A percentile compares a stretch with the other conserved stretches of the same genome.
phyloP scores from a whole-genome alignment of 2,797 vertebrate species.

The Falco naumanni region DNA sequence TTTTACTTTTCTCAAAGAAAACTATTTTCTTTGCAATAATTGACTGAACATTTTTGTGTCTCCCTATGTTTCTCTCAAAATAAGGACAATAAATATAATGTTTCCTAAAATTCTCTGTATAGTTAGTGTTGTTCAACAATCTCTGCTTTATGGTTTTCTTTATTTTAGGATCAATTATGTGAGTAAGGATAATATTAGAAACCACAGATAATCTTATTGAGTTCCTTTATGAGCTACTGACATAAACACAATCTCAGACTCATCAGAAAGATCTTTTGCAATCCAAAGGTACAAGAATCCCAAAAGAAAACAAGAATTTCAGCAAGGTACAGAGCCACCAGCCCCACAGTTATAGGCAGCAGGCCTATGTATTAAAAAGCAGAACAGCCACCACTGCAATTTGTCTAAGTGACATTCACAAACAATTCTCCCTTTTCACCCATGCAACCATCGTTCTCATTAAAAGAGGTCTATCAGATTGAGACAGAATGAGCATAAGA shows the following conservation, averaged over 20 bases:
- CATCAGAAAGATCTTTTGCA: not conserved
- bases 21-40: not conserved
- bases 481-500: not conserved
- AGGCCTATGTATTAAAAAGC: not conserved
- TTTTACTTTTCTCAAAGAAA: not conserved
- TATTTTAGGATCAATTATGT: conserved; percentile 8
- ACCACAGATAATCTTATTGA: not conserved
- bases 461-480: not conserved
- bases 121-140: not conserved
- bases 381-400: not conserved
- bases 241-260: not conserved
- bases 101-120: not conserved
- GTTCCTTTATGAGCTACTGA: not conserved
- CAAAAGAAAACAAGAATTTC: not conserved
- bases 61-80: not conserved
- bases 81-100: not conserved
- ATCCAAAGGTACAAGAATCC: not conserved
- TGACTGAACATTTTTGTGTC: not conserved
- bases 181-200: not conserved
- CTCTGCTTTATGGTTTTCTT: not conserved
- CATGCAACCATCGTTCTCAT: fast-evolving
- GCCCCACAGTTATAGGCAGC: not conserved
- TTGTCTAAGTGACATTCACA: not conserved
- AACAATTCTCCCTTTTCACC: not conserved
- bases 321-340: not conserved